phyloP scores from a whole-genome alignment of 1,140 invertebrate species.

The Microplitis mediator region DNA sequence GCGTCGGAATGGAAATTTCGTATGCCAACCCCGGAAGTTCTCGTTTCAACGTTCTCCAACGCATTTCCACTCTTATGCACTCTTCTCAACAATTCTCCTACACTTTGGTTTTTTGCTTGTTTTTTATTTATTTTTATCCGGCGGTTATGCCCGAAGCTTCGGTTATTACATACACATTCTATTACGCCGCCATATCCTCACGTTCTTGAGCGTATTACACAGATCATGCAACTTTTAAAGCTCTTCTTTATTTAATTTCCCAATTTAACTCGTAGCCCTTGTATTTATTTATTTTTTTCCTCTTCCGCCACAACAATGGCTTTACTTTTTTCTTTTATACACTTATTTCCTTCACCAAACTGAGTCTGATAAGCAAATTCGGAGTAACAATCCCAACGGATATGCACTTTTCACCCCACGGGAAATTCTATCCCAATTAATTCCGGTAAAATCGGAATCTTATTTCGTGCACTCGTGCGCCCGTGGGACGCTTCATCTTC shows the following conservation, averaged over 20 bases:
- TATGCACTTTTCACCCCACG: slow-evolving; percentile 46
- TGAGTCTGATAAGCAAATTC: slow-evolving; percentile 32
- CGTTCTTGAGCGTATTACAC: slow-evolving; percentile 44
- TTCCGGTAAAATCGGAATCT: slow-evolving; percentile 56
- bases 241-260: slow-evolving; percentile 4
- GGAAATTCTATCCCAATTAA: slow-evolving; percentile 60
- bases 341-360: slow-evolving; percentile 29
- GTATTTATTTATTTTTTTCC: slow-evolving; percentile 28
- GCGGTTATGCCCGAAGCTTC: slow-evolving; percentile 31
- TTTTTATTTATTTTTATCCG: slow-evolving; percentile 18
- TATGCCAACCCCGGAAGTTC: slow-evolving; percentile 42
- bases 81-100: slow-evolving; percentile 40
- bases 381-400: slow-evolving; percentile 31
- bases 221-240: slow-evolving; percentile 38
- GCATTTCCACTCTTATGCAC: slow-evolving; percentile 21
- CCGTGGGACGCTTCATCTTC: slow-evolving; percentile 29
- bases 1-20: slow-evolving; percentile 39
- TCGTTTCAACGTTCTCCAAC: slow-evolving; percentile 7
- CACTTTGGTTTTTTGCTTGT: slow-evolving; percentile 17
- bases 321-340: slow-evolving; percentile 11
- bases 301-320: neutral
- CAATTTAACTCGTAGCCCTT: slow-evolving; percentile 8
- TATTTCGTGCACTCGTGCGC: slow-evolving; percentile 47
- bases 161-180: slow-evolving; percentile 59
- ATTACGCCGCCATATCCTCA: slow-evolving; percentile 47